These are phyloP conservation scores for Scatophagus argus DNA, from an alignment of 2,113 vertebrate species.

Conservation along the genomic window DNA sequence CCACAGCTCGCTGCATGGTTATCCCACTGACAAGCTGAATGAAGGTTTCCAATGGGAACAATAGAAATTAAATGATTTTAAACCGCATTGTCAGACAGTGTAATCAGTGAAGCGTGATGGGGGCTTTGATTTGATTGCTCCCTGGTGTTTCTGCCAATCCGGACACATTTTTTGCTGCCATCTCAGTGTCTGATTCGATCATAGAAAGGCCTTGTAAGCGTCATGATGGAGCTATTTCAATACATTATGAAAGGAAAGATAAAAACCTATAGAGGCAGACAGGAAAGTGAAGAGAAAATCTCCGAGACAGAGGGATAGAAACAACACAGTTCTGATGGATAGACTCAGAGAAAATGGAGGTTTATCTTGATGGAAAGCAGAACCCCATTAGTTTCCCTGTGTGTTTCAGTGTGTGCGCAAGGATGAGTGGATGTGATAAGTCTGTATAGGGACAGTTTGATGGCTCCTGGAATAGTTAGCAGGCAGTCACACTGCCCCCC, in stretches of 20 bases:
- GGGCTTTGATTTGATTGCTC: constrained; percentile 74
- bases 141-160: constrained; percentile 68
- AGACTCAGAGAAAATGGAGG: constrained; percentile 14
- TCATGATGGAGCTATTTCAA: constrained; percentile 35
- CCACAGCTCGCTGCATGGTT: constrained; percentile 16
- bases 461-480: constrained; percentile 59
- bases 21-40: constrained; percentile 45
- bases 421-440: constrained; percentile 49
- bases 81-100: constrained; percentile 59
- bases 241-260: constrained; percentile 26
- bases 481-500: constrained; percentile 35
- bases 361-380: constrained; percentile 76
- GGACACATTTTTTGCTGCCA: constrained; percentile 44
- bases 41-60: constrained; percentile 57
- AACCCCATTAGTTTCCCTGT: constrained; percentile 39
- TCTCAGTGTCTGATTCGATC: constrained; percentile 44
- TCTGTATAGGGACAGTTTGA: constrained; percentile 58
- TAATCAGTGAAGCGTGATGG: constrained; percentile 63
- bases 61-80: constrained; percentile 47
- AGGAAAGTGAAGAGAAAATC: not conserved
- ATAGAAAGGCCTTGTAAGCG: constrained; percentile 35
- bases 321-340: constrained; percentile 20
- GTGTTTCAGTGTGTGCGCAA: not conserved
- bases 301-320: constrained; percentile 19
- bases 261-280: constrained; percentile 23